phyloP scores from a whole-genome alignment of 2,113 vertebrate genomes.

The Ornithorhynchus anatinus region DNA sequence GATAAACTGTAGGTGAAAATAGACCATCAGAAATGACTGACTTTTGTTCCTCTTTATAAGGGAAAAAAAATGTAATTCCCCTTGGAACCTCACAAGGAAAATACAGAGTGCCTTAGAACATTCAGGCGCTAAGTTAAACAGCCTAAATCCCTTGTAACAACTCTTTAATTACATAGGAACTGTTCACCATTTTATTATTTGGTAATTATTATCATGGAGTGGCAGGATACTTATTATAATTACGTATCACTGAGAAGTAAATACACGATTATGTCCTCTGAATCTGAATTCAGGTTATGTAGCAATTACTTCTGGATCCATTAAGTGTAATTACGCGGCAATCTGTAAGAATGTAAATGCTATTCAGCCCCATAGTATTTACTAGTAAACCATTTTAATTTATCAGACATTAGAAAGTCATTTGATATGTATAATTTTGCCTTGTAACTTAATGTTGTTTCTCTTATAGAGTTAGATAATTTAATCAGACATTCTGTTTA shows the following conservation, averaged over 20 bases:
- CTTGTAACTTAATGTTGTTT: background rate
- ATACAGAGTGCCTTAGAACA: background rate
- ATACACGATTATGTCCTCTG: background rate
- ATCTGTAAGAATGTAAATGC: background rate
- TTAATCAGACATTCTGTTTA: background rate
- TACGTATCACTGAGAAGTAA: background rate
- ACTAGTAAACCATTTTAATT: background rate
- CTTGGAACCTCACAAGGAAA: no score
- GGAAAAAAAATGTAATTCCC: no score
- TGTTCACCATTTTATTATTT: background rate
- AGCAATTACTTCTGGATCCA: background rate
- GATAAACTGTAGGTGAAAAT: no score
- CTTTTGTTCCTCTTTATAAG: no score
- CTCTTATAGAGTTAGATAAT: background rate
- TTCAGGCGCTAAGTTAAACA: background rate
- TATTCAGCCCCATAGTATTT: background rate
- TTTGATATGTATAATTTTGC: background rate
- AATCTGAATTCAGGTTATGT: background rate
- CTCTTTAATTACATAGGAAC: background rate
- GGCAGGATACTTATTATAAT: background rate
- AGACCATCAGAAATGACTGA: no score
- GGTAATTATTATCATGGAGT: background rate
- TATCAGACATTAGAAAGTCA: background rate
- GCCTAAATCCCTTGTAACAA: background rate
- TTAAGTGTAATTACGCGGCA: background rate